Conservation (phyloP, 2,797 vertebrate species). For the Neopelma chrysocephalum region DNA sequence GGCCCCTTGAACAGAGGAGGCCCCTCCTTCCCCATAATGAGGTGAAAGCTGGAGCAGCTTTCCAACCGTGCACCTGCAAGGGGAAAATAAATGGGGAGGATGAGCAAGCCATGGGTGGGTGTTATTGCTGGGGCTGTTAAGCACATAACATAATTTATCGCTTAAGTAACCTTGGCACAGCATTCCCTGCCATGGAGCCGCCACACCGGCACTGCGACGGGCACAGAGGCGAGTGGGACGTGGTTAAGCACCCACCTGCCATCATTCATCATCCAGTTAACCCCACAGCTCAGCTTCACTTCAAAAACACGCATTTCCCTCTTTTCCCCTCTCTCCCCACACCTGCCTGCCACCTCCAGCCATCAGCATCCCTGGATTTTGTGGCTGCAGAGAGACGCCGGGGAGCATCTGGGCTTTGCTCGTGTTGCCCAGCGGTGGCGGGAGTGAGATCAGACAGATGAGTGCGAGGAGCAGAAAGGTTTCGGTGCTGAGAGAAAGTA, state of each 20-base stretch:
- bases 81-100: slow-evolving; percentile 39
- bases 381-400: background rate
- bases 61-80: background rate
- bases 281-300: background rate
- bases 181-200: background rate
- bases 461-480: background rate
- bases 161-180: slow-evolving; percentile 63
- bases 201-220: background rate
- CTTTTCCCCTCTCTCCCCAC: background rate
- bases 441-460: background rate
- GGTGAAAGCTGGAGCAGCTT: background rate
- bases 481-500: background rate
- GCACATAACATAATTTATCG: slow-evolving; percentile 55
- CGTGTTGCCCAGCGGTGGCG: fast-evolving
- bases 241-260: background rate
- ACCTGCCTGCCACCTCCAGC: background rate
- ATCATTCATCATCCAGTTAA: background rate
- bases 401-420: background rate
- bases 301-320: background rate
- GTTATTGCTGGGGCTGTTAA: slow-evolving; percentile 39
- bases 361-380: background rate
- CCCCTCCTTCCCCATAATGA: background rate
- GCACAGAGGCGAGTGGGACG: background rate
- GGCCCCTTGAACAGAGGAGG: background rate
- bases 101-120: slow-evolving; percentile 32